These are phyloP conservation scores for Ptilonorhynchus violaceus DNA, from an alignment of 2,113 vertebrate species.

Conservation along the genomic window DNA sequence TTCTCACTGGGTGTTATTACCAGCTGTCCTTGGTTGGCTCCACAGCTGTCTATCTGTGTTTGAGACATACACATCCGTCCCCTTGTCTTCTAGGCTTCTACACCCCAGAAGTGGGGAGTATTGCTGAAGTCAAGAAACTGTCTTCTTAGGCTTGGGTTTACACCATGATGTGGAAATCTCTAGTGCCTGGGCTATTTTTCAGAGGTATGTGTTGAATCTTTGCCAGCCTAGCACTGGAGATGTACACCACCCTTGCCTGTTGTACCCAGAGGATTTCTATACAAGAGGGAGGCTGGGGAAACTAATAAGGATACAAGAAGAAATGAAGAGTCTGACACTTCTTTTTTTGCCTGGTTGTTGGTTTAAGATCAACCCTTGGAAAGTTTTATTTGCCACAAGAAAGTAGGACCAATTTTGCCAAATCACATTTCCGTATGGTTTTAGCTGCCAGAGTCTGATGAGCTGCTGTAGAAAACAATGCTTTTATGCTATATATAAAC, in stretches of 20 bases:
- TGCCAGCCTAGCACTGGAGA: neutral
- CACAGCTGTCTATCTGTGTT: rapidly evolving
- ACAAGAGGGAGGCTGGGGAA: rapidly evolving
- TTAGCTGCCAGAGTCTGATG: neutral
- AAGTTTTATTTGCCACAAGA: neutral
- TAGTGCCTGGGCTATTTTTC: neutral
- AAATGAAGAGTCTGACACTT: neutral
- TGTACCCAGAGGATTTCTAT: neutral
- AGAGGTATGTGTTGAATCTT: neutral
- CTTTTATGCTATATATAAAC: neutral
- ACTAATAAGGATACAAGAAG: neutral
- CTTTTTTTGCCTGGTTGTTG: neutral
- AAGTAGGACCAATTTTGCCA: neutral
- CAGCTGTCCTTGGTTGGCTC: neutral
- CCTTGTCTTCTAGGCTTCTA: neutral
- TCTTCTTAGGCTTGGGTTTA: neutral
- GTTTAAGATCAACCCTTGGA: neutral
- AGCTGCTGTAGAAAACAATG: conserved; percentile 1
- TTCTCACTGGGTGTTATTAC: neutral
- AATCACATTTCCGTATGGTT: neutral
- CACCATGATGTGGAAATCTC: rapidly evolving
- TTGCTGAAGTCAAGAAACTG: neutral
- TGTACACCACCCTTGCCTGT: neutral
- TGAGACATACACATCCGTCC: neutral
- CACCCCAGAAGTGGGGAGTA: too few species aligned